Conservation (phyloP, 2,113 vertebrate species). For the Percopsis transmontana region DNA sequence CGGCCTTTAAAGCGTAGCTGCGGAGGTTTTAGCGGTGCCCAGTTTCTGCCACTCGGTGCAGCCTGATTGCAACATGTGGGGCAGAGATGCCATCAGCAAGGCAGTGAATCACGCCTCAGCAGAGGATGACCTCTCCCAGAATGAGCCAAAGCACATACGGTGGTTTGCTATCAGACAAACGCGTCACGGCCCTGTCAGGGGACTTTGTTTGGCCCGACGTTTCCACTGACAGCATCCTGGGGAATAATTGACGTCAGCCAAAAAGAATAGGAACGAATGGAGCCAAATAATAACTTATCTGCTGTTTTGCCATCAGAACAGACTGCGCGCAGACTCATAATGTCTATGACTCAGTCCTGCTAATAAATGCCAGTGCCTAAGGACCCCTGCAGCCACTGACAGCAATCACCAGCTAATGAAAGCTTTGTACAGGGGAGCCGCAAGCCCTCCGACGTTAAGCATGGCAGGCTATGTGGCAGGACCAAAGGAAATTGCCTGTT, state of each 20-base stretch:
- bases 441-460: slow-evolving; percentile 44
- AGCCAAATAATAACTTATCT: slow-evolving; percentile 52
- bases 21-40: no score
- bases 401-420: slow-evolving; percentile 59
- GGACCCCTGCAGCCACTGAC: slow-evolving; percentile 41
- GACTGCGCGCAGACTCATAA: slow-evolving; percentile 31
- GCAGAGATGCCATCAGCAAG: slow-evolving; percentile 46
- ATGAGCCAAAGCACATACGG: slow-evolving; percentile 40
- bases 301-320: slow-evolving; percentile 31
- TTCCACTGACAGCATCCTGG: slow-evolving; percentile 41
- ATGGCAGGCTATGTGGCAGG: slow-evolving; percentile 29
- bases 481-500: slow-evolving; percentile 55
- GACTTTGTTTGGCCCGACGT: slow-evolving; percentile 47
- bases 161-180: slow-evolving; percentile 45
- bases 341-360: slow-evolving; percentile 50
- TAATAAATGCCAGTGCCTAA: slow-evolving; percentile 54
- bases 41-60: slow-evolving; percentile 19
- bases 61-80: slow-evolving; percentile 43
- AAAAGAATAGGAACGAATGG: slow-evolving; percentile 28
- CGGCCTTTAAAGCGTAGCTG: no score
- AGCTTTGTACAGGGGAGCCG: slow-evolving; percentile 43
- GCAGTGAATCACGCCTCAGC: slow-evolving; percentile 49
- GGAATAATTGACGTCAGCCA: slow-evolving; percentile 31
- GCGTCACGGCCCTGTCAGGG: slow-evolving; percentile 46
- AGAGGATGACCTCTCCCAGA: slow-evolving; percentile 39